A percentile compares a stretch with the other conserved stretches of the same genome.
These are phyloP conservation scores for Drosophila quinaria DNA, from an alignment of 2,888 invertebrate genomes.

Conservation along the genomic window DNA sequence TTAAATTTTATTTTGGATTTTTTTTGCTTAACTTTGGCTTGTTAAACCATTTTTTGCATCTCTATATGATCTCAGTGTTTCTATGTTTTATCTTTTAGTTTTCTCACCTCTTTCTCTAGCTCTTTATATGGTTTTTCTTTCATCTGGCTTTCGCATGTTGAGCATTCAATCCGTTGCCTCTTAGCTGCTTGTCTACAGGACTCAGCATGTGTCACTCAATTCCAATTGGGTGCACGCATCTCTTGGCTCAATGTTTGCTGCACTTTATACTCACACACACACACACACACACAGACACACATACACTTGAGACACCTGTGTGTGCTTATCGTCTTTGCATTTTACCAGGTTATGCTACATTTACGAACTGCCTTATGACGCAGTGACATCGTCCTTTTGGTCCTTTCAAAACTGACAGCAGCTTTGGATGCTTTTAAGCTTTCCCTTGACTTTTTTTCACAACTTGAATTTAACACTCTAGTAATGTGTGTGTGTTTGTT, in stretches of 20 bases:
- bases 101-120: neutral
- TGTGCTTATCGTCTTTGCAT: constrained; percentile 42
- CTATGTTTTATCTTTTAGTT: neutral
- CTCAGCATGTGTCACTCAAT: constrained; percentile 69
- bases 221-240: constrained; percentile 54
- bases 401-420: constrained; percentile 34
- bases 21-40: neutral
- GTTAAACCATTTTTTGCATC: neutral
- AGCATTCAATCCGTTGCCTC: constrained; percentile 14
- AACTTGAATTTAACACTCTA: constrained; percentile 1
- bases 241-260: constrained; percentile 23
- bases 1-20: neutral
- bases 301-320: constrained; percentile 5
- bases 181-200: constrained; percentile 25
- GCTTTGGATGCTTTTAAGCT: constrained; percentile 32
- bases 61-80: neutral
- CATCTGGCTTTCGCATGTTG: constrained; percentile 3
- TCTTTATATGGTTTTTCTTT: neutral
- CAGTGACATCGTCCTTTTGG: constrained; percentile 21
- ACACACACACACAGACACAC: constrained; percentile 9
- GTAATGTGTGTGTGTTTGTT: constrained; percentile 2
- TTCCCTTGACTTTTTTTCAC: neutral
- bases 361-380: constrained; percentile 28
- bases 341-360: constrained; percentile 35
- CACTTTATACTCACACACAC: constrained; percentile 48